Evolutionary conservation across 2,113 vertebrate genomes (phyloP).

Genomic region (Butorides virescens): DNA sequence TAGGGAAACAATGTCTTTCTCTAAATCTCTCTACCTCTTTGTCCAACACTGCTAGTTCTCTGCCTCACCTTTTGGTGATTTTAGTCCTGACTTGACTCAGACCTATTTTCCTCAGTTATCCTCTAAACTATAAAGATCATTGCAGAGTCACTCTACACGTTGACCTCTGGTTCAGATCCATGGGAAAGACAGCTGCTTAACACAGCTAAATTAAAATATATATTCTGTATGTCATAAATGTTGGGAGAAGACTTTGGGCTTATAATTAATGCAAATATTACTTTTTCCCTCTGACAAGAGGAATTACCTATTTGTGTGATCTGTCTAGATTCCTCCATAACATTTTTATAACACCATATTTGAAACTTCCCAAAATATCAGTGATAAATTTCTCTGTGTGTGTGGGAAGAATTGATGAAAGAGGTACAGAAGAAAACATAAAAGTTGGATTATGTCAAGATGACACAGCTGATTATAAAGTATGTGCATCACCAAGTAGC

Average conservation of each 20-base stretch:
- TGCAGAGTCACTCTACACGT: not conserved
- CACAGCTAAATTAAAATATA: not conserved
- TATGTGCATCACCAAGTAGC: not conserved
- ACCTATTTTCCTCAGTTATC: not conserved
- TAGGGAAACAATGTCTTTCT: not conserved
- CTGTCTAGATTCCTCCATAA: not conserved
- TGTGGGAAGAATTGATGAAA: not conserved
- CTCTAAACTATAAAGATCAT: not conserved
- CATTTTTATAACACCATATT: fast-evolving
- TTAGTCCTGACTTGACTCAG: not conserved
- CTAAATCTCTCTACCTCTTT: not conserved
- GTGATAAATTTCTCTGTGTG: not conserved
- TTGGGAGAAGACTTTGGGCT: not conserved
- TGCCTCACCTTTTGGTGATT: not conserved
- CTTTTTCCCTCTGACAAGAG: not conserved
- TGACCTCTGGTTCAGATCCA: not conserved
- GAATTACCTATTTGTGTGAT: not conserved
- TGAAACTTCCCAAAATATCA: not conserved
- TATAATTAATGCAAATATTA: not conserved
- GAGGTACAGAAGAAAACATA: not conserved
- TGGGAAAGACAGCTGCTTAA: not conserved
- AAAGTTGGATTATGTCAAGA: not conserved
- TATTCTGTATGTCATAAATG: not conserved
- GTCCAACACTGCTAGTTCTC: not conserved
- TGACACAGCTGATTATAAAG: not conserved